Percentiles rank a stretch among this genome's conserved stretches.
Conservation (phyloP, 2,888 invertebrate genomes). For the Cryptops parisi region DNA sequence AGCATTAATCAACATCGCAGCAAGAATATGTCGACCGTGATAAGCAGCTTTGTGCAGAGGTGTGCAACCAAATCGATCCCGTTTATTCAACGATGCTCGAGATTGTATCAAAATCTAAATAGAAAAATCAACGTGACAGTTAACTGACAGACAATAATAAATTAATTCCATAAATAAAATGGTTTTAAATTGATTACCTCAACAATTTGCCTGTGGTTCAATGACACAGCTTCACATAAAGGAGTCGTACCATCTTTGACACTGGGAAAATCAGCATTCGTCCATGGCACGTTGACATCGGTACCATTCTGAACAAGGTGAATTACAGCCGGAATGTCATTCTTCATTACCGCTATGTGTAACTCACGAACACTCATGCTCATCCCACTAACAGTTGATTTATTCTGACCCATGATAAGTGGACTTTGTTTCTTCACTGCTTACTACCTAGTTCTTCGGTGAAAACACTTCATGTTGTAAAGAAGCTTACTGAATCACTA, state of each 20-base stretch:
- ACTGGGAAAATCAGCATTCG: slow-evolving; percentile 32
- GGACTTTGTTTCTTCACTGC: too few species aligned
- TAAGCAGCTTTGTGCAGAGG: slow-evolving; percentile 33
- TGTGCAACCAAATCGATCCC: slow-evolving; percentile 25
- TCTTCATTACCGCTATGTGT: slow-evolving; percentile 33
- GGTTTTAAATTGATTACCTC: too few species aligned
- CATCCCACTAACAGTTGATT: slow-evolving; percentile 24
- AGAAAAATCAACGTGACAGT: slow-evolving; percentile 9
- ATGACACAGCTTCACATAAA: slow-evolving; percentile 33
- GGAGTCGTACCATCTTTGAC: slow-evolving; percentile 35
- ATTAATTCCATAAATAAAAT: neutral
- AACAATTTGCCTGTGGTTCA: slow-evolving; percentile 33
- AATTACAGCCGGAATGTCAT: slow-evolving; percentile 29
- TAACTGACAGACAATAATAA: neutral
- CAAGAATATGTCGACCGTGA: slow-evolving; percentile 21
- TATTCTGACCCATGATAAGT: slow-evolving; percentile 15
- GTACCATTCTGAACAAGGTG: slow-evolving; percentile 28
- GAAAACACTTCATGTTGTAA: too few species aligned
- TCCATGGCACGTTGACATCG: slow-evolving; percentile 34
- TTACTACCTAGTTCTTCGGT: too few species aligned
- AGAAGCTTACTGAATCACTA: too few species aligned
- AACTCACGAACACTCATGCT: slow-evolving; percentile 30
- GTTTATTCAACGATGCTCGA: slow-evolving; percentile 24
- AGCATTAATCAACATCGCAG: slow-evolving; percentile 15
- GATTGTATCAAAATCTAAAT: slow-evolving; percentile 28